These are phyloP conservation scores for Gymnorhina tibicen DNA, from an alignment of 2,113 vertebrate genomes.

Conservation along the genomic window DNA sequence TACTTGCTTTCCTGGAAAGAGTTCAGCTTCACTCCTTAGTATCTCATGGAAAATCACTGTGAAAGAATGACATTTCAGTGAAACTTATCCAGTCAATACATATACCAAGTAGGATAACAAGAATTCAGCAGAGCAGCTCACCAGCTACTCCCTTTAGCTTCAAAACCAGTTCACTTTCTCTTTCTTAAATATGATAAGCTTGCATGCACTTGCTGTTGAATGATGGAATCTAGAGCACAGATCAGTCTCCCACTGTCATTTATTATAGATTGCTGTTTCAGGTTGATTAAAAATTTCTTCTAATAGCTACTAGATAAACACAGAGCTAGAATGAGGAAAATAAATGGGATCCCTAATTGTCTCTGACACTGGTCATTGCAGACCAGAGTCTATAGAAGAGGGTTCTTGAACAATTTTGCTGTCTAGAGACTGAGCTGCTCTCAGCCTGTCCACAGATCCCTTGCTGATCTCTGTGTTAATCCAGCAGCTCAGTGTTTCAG, in stretches of 20 bases:
- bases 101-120: neutral
- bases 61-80: neutral
- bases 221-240: neutral
- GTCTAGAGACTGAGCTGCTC: neutral
- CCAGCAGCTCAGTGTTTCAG: neutral
- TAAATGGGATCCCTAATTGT: neutral
- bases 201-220: neutral
- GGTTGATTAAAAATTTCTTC: neutral
- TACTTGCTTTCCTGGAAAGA: neutral
- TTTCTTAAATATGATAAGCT: neutral
- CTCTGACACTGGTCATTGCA: neutral
- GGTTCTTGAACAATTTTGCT: neutral
- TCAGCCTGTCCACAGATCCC: neutral
- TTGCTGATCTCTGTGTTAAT: neutral
- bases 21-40: neutral
- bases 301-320: neutral
- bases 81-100: neutral
- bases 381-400: neutral
- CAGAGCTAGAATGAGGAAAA: neutral
- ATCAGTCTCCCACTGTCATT: neutral
- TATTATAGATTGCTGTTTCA: neutral
- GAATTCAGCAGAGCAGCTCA: neutral
- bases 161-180: neutral
- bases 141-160: neutral
- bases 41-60: neutral